phyloP scores from a whole-genome alignment of 1,140 invertebrate genomes.

The Brachionus manjavacas region DNA sequence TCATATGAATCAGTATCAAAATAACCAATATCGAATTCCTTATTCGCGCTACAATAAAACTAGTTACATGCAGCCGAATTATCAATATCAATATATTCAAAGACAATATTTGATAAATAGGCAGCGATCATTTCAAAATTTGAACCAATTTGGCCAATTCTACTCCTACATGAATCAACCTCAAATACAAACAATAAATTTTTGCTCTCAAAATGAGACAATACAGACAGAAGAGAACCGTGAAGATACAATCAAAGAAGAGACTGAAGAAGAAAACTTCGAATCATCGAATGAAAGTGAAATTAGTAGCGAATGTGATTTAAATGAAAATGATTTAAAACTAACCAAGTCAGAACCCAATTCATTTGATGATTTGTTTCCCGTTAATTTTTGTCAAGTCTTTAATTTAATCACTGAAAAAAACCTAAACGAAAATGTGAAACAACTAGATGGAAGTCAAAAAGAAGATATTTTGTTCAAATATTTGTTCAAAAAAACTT shows the following conservation, averaged over 20 bases:
- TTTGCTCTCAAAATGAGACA: not conserved
- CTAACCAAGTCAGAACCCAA: not conserved
- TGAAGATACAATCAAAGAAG: not conserved
- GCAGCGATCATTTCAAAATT: conserved; percentile 8
- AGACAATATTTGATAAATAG: conserved; percentile 18
- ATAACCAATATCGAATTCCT: not conserved
- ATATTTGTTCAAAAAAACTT: not conserved
- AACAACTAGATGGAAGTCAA: not conserved
- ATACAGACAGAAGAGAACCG: not conserved
- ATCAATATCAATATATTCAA: not conserved
- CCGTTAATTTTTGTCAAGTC: not conserved
- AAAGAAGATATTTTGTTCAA: not conserved
- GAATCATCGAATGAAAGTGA: not conserved
- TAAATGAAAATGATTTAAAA: not conserved
- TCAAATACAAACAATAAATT: not conserved
- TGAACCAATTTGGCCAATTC: not conserved
- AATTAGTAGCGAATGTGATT: not conserved
- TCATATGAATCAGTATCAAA: not conserved
- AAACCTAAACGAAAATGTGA: not conserved
- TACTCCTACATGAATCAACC: not conserved
- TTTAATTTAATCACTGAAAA: not conserved
- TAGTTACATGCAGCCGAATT: not conserved
- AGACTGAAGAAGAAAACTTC: not conserved
- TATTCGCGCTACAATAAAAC: not conserved
- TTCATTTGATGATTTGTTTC: not conserved